Evolutionary conservation across 2,888 invertebrate genomes (phyloP).

Genomic region (Macaria notata): DNA sequence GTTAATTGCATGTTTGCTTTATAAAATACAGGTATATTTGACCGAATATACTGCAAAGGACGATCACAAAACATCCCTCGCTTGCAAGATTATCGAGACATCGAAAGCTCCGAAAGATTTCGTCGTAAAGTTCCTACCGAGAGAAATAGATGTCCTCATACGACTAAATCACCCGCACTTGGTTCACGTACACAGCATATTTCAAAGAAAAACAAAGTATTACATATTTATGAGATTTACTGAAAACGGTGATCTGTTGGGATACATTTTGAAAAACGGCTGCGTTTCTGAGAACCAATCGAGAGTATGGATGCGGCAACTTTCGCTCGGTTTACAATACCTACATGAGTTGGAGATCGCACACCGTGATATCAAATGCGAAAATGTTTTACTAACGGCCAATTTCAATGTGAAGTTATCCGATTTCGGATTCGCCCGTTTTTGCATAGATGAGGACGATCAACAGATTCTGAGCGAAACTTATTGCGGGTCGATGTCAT

Average conservation of each 20-base stretch:
- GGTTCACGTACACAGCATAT: constrained; percentile 89
- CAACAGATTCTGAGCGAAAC: constrained; percentile 85
- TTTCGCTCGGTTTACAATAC: constrained; percentile 87
- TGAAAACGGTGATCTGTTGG: constrained; percentile 90
- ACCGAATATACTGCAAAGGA: constrained; percentile 63
- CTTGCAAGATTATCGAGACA: constrained; percentile 90
- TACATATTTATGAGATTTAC: constrained; percentile 90
- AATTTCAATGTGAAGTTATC: constrained; percentile 90
- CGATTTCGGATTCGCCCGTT: constrained; percentile 90
- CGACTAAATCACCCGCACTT: constrained; percentile 90
- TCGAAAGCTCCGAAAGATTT: constrained; percentile 89
- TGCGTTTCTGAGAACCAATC: constrained; percentile 86
- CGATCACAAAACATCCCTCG: constrained; percentile 67
- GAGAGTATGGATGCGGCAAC: constrained; percentile 87
- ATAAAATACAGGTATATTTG: constrained; percentile 62
- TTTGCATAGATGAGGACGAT: constrained; percentile 62
- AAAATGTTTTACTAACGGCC: constrained; percentile 87
- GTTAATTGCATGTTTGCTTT: constrained; percentile 2
- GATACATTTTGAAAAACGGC: constrained; percentile 86
- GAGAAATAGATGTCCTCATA: constrained; percentile 90
- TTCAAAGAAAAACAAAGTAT: constrained; percentile 86
- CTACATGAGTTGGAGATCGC: constrained; percentile 88
- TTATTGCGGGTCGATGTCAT: constrained; percentile 93
- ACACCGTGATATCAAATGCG: constrained; percentile 92
- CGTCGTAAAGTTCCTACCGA: constrained; percentile 89